Evolutionary conservation across 2,113 vertebrate genomes (phyloP).

Genomic region (Triplophysa siluroides): DNA sequence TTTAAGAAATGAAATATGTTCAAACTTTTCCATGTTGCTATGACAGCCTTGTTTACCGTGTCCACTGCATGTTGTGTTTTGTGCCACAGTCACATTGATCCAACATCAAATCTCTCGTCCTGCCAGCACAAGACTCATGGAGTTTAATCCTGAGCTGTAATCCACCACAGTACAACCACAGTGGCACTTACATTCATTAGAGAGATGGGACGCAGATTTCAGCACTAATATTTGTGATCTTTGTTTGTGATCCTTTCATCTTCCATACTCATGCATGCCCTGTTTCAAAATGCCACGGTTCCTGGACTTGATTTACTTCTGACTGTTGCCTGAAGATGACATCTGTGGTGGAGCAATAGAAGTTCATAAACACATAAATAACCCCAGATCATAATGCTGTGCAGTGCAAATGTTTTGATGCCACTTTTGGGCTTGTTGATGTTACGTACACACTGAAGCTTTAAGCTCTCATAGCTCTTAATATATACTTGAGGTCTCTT

Average conservation of each 20-base stretch:
- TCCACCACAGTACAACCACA: constrained; percentile 17
- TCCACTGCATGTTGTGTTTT: background rate
- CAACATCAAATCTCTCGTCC: constrained; percentile 8
- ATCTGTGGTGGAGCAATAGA: background rate
- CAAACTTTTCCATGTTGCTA: background rate
- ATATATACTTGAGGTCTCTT: background rate
- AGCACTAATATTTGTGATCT: constrained; percentile 4
- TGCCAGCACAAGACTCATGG: constrained; percentile 17
- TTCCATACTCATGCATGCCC: background rate
- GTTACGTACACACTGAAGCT: background rate
- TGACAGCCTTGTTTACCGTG: background rate
- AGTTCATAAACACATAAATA: background rate
- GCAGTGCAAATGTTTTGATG: background rate
- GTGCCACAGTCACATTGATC: background rate
- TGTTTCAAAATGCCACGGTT: background rate
- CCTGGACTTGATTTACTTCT: background rate
- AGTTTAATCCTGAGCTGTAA: constrained; percentile 24
- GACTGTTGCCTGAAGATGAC: constrained; percentile 10
- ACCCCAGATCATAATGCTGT: background rate
- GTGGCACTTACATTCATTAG: constrained; percentile 19
- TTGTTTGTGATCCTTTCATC: background rate
- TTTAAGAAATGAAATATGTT: background rate
- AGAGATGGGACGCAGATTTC: constrained; percentile 19
- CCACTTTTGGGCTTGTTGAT: background rate
- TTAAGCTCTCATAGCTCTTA: background rate